Conservation (phyloP, 2,888 invertebrate species). For the Napeogenes inachia region DNA sequence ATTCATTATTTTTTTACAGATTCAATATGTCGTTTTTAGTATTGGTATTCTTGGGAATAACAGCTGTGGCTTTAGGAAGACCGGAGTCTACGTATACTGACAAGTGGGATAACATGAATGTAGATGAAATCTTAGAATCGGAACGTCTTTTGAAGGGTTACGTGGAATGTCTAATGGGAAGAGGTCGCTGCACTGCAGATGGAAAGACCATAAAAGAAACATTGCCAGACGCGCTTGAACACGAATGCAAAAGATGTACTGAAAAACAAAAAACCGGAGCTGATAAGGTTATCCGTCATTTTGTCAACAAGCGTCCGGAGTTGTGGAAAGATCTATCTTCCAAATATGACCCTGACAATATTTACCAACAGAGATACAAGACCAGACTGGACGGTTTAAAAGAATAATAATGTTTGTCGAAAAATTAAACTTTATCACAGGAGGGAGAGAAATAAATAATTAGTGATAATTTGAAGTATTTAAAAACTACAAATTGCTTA, state of each 20-base stretch:
- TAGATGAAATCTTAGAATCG: slow-evolving; percentile 81
- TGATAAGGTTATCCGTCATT: slow-evolving; percentile 81
- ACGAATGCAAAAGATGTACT: slow-evolving; percentile 84
- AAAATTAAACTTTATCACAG: too few relatives aligned
- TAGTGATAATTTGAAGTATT: too few relatives aligned
- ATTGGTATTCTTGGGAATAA: slow-evolving; percentile 51
- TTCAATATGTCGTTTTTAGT: slow-evolving; percentile 56
- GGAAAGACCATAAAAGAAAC: slow-evolving; percentile 77
- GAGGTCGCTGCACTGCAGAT: slow-evolving; percentile 82
- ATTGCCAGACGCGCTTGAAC: slow-evolving; percentile 84
- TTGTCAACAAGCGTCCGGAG: slow-evolving; percentile 82
- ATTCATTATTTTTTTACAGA: slow-evolving; percentile 38
- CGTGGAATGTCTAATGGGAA: slow-evolving; percentile 81
- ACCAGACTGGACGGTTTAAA: slow-evolving; percentile 53
- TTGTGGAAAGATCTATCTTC: slow-evolving; percentile 81
- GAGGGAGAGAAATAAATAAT: too few relatives aligned
- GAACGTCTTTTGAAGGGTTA: slow-evolving; percentile 82
- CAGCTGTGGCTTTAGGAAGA: slow-evolving; percentile 54
- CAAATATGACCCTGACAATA: slow-evolving; percentile 84
- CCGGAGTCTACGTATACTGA: slow-evolving; percentile 78
- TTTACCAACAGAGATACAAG: slow-evolving; percentile 82
- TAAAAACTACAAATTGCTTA: too few relatives aligned
- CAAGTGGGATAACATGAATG: slow-evolving; percentile 83
- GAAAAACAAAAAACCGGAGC: slow-evolving; percentile 72
- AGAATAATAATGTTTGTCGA: background rate